These are phyloP conservation scores for Nansenia antarctica DNA, from an alignment of 2,113 vertebrate genomes.

Conservation along the genomic window DNA sequence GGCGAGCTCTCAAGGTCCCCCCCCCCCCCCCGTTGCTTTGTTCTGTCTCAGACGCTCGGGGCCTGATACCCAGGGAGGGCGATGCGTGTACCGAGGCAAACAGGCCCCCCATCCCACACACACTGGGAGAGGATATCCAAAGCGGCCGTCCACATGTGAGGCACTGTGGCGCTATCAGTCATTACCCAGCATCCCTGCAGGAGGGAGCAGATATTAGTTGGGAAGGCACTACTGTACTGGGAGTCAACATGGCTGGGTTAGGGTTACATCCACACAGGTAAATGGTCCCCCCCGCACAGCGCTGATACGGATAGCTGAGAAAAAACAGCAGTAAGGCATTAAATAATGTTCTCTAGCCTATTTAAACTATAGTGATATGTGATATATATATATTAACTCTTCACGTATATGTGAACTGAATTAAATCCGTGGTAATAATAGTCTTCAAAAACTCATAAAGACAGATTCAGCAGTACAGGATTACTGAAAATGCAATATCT, in stretches of 20 bases:
- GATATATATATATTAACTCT: background rate
- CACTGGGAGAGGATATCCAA: background rate
- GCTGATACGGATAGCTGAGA: too few relatives aligned
- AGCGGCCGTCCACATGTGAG: background rate
- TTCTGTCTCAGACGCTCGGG: constrained; percentile 24
- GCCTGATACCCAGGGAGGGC: background rate
- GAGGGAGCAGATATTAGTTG: background rate
- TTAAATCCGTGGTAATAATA: background rate
- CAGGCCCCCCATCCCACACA: background rate
- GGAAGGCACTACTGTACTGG: background rate
- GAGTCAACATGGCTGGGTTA: background rate
- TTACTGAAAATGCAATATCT: constrained; percentile 15
- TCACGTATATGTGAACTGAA: background rate
- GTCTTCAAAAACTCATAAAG: background rate
- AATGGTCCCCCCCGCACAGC: too few relatives aligned
- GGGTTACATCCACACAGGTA: too few relatives aligned
- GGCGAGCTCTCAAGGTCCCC: background rate
- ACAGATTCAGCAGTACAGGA: background rate
- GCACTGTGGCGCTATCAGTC: background rate
- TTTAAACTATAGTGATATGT: background rate
- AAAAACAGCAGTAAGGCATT: too few relatives aligned
- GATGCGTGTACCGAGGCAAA: background rate
- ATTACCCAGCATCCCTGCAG: background rate
- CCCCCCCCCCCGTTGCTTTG: constrained; percentile 16
- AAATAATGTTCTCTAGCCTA: background rate